Evolutionary conservation across 2,888 invertebrate genomes (phyloP), one percentile per base, ranked within the genome.

Genomic region (Trypoxylon attenuatum): DNA sequence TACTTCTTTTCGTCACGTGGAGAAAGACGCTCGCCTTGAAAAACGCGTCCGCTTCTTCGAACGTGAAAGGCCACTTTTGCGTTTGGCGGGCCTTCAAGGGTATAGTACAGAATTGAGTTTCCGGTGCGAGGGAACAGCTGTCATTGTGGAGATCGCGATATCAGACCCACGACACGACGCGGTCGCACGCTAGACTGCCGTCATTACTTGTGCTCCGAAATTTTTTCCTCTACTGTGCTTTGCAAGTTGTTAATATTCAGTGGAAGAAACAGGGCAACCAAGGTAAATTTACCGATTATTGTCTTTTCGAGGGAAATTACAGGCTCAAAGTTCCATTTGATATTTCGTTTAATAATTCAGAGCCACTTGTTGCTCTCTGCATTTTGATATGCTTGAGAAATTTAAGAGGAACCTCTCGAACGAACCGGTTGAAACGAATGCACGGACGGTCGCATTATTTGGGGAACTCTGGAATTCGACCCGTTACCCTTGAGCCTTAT

Each of bases 71-170:
- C 57, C 47, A n/a, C 29, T 56, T 55, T 42, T 49, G 54, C 55
- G 59, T 58, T 59, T 45, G 43, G 13, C 33, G 23, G 38, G n/a
- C n/a, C n/a, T n/a, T n/a, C n/a, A n/a, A n/a, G n/a, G n/a, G 53
- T 55, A 49, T 38, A 25, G 43, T 38, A 38, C 19, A 53, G 58
- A 52, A 60, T 51, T 55, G 46, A 45, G 60, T 27, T 74, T 74
- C 71, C 72, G 74, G 66, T 52, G n/a, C 19, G 46, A 53, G 6
- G n/a, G 18, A 61, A 53, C 73, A 74, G 60, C 71, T 71, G 73
- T 64, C 68, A 23, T 33, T 52, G n/a, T 18, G 42, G 38, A 21
- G 13, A 18, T 27, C 25, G 8, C 23, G 10, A 27, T 22, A 1
- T 23, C 1, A 23, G 47, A 43, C 50, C 15, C 27, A 41, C 33